Percentiles rank a stretch among this genome's conserved stretches.
Evolutionary conservation across 2,888 invertebrate genomes (phyloP).

Genomic region (Tridacna crocea): DNA sequence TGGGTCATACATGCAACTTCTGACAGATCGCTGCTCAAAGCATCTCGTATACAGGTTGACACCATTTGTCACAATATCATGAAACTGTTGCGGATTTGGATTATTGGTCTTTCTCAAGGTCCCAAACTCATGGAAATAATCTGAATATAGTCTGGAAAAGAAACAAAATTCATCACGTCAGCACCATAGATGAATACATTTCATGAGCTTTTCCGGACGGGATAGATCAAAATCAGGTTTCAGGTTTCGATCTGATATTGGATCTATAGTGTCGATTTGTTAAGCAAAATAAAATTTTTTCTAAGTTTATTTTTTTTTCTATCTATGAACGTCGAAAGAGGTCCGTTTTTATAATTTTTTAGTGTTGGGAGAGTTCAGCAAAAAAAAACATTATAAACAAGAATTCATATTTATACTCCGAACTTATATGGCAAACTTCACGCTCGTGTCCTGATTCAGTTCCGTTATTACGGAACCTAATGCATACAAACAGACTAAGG

Average conservation of each 20-base stretch:
- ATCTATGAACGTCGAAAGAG: too few relatives aligned
- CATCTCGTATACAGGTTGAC: conserved; percentile 35
- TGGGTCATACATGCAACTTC: background rate
- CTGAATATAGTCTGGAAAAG: conserved; percentile 45
- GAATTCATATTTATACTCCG: too few relatives aligned
- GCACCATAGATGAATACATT: background rate
- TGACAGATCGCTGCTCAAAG: conserved; percentile 21
- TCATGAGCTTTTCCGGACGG: background rate
- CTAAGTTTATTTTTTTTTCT: background rate
- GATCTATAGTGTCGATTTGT: too few relatives aligned
- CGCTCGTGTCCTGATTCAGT: too few relatives aligned
- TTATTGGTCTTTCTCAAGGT: background rate
- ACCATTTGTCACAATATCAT: conserved; percentile 22
- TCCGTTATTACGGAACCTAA: too few relatives aligned
- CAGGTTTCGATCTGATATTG: background rate
- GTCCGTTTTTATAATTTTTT: too few relatives aligned
- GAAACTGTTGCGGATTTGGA: conserved; percentile 40
- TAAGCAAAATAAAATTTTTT: background rate
- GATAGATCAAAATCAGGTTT: background rate
- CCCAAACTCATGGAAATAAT: conserved; percentile 36
- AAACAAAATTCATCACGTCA: background rate
- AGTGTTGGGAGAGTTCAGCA: too few relatives aligned
- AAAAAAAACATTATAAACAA: too few relatives aligned
- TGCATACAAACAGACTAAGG: too few relatives aligned
- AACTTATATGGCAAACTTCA: too few relatives aligned